These are phyloP conservation scores for Conistra vaccinii DNA, from an alignment of 2,888 invertebrate genomes.

Conservation along the genomic window DNA sequence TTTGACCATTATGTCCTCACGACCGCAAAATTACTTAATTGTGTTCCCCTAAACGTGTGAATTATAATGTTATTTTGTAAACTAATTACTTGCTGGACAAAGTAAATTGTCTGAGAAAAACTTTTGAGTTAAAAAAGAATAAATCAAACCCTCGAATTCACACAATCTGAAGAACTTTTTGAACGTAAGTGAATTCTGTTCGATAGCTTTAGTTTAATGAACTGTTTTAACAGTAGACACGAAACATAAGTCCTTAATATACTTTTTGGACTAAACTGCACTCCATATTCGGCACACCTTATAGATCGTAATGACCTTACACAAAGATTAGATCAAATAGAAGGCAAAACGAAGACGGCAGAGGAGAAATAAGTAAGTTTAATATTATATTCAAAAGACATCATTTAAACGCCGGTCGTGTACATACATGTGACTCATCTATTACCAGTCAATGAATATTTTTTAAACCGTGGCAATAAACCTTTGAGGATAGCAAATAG, in stretches of 20 bases:
- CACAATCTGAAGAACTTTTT: constrained; percentile 32
- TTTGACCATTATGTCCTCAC: constrained; percentile 49
- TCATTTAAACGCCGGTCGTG: neutral
- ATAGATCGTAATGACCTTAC: neutral
- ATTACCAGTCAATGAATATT: constrained; percentile 22
- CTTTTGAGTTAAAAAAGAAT: constrained; percentile 35
- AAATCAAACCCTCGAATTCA: constrained; percentile 37
- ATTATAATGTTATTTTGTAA: constrained; percentile 52
- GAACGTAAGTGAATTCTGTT: constrained; percentile 4
- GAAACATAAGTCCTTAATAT: neutral
- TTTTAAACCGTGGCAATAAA: constrained; percentile 13
- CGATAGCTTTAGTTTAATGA: neutral
- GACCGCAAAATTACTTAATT: constrained; percentile 63
- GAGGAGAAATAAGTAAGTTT: constrained; percentile 1
- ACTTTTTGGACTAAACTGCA: neutral
- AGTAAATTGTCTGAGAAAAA: constrained; percentile 54
- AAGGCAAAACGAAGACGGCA: neutral
- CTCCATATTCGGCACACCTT: neutral
- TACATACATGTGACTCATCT: constrained; percentile 24
- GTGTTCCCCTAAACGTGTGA: constrained; percentile 57
- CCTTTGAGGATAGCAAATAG: constrained; percentile 19
- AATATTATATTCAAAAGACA: constrained; percentile 1
- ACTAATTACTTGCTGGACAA: constrained; percentile 54
- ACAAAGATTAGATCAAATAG: neutral
- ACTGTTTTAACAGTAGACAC: neutral